phyloP scores from a whole-genome alignment of 37 sponge, comb jelly and placozoan species.

The Spongilla lacustris region DNA sequence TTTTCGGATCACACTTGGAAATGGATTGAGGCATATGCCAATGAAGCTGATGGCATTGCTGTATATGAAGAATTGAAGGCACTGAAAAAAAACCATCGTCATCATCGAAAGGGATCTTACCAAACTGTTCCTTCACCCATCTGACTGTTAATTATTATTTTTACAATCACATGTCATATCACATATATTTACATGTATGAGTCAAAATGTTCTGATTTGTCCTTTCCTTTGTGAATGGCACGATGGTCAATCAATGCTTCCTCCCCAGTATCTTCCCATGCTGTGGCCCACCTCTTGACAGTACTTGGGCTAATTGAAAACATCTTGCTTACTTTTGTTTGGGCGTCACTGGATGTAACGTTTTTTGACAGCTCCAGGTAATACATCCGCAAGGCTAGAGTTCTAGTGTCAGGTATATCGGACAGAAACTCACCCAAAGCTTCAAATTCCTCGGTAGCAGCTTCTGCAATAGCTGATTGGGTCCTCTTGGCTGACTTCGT shows the following conservation, averaged over 20 bases:
- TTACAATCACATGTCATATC: too few relatives aligned
- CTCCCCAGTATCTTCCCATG: neutral
- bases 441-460: neutral
- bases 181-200: too few relatives aligned
- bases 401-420: neutral
- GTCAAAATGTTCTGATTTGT: too few relatives aligned
- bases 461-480: neutral
- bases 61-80: too few relatives aligned
- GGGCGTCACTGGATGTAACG: neutral
- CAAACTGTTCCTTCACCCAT: too few relatives aligned
- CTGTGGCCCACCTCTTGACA: neutral
- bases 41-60: too few relatives aligned
- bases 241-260: neutral
- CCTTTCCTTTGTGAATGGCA: neutral
- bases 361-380: neutral
- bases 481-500: neutral
- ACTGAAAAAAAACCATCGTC: too few relatives aligned
- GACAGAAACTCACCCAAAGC: neutral
- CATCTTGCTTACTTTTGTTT: neutral
- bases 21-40: too few relatives aligned
- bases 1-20: too few relatives aligned
- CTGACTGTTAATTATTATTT: too few relatives aligned
- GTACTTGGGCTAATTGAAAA: neutral
- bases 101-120: too few relatives aligned
- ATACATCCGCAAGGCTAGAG: neutral